Base-by-base conservation (phyloP, 2,113 vertebrate species). In the Choloepus hoffmanni region DNA sequence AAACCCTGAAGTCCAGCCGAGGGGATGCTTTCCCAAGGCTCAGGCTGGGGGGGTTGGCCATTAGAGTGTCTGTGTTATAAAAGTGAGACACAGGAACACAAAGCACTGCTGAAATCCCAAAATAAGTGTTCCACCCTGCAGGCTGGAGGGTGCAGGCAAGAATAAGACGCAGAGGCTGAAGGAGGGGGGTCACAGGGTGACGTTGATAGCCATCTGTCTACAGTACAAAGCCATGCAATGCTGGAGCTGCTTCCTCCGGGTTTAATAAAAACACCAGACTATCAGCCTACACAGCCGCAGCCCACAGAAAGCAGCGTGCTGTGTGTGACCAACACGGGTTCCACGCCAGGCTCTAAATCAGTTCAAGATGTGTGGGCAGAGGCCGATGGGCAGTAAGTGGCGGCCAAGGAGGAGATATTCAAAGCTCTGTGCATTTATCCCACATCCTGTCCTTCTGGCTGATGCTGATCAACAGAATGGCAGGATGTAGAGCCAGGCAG, bases 191-290 rank as follows among this genome's bases (percentile, higher is more conserved):
- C 28, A 4, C 0, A 23, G 60, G 96, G 96, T 96, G 97, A 98
- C 94, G 94, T 95, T 73, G 9, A 11, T 40, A 81, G 96, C 33
- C 89, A 91, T 96, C 97, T 83, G 95, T 97, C 96, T 92, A 94
- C 93, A 97, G 97, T 97, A 74, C 0, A 70, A 70, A 96, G 96
- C 95, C 90, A 4, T 96, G 97, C 97, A 92, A 82, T 90, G 98
- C 94, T 95, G 97, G 96, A 94, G 94, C 93, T 97, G 89, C 93
- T 58, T 58, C 87, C 96, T 98, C 92, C 93, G 93, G 96, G 96
- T 98, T 98, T 98, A 98, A 98, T 98, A 98, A 98, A 98, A 98
- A 98, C 97, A 97, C 97, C 98, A 98, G 96, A 97, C 98, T 98
- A 98, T 85, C 78, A 98, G 98, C 96, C 97, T 97, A 98, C 87